Conservation (phyloP, 2,797 vertebrate species). For the Girardinus metallicus region DNA sequence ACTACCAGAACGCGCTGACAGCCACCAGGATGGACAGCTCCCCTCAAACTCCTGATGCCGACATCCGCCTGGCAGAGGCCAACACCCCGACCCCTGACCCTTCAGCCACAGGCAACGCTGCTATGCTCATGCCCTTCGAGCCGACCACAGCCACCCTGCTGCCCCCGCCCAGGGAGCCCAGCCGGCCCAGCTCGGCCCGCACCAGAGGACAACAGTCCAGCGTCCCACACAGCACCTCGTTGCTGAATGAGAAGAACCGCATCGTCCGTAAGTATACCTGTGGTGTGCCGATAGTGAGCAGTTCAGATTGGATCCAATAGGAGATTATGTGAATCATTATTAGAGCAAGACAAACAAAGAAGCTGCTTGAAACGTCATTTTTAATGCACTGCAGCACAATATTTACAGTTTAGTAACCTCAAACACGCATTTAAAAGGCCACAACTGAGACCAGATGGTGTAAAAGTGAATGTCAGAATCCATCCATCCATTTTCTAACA, state of each 20-base stretch:
- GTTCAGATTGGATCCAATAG: background rate
- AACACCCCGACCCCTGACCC: constrained; percentile 69
- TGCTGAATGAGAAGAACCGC: constrained; percentile 88
- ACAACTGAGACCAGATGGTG: background rate
- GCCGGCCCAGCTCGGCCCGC: constrained; percentile 62
- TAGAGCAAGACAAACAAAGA: constrained; percentile 7
- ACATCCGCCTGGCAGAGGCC: constrained; percentile 80
- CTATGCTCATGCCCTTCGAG: constrained; percentile 40
- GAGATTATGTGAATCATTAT: background rate
- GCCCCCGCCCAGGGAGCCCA: constrained; percentile 64
- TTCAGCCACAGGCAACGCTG: constrained; percentile 28
- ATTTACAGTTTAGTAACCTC: background rate
- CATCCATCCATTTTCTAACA: too few relatives aligned
- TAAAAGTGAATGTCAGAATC: background rate
- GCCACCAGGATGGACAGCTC: constrained; percentile 95
- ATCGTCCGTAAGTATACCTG: constrained; percentile 78
- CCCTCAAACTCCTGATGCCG: constrained; percentile 93
- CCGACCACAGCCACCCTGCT: constrained; percentile 53
- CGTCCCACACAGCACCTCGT: constrained; percentile 72
- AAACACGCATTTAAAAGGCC: background rate
- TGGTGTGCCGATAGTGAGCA: background rate
- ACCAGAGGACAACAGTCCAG: constrained; percentile 61
- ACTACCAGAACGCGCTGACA: constrained; percentile 93
- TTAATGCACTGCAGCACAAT: constrained; percentile 2
- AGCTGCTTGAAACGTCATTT: background rate